Percentiles rank a stretch among this genome's conserved stretches.
Evolutionary conservation across 2,797 vertebrate species (phyloP).

Genomic region (Leptoclinus maculatus): DNA sequence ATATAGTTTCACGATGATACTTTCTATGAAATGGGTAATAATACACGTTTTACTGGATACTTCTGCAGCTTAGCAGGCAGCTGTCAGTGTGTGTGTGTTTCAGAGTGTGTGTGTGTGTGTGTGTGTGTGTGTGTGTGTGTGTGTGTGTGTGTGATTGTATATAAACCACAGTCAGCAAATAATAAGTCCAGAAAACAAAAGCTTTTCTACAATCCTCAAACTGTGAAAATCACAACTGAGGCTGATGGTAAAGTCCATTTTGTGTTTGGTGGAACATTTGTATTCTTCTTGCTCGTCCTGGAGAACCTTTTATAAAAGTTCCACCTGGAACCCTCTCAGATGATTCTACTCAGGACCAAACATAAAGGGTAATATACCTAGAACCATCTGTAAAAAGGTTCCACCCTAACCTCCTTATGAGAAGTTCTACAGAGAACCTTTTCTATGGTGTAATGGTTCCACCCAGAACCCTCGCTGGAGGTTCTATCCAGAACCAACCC

Average conservation of each 20-base stretch:
- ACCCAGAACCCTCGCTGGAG: too few relatives aligned
- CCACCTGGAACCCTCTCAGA: too few relatives aligned
- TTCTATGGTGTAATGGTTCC: too few relatives aligned
- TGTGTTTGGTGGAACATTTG: not conserved
- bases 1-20: not conserved
- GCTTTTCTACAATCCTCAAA: constrained; percentile 22
- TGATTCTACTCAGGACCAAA: not conserved
- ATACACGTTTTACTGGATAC: not conserved
- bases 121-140: constrained; percentile 18
- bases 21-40: constrained; percentile 14
- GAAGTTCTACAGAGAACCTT: too few relatives aligned
- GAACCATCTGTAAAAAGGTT: too few relatives aligned
- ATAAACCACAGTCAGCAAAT: constrained; percentile 9
- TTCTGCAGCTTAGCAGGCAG: constrained; percentile 27
- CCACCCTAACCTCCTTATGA: too few relatives aligned
- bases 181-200: constrained; percentile 21
- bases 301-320: not conserved
- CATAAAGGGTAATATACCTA: too few relatives aligned
- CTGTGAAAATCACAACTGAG: constrained; percentile 15
- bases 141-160: constrained; percentile 22
- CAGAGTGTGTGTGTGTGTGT: constrained; percentile 15
- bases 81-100: constrained; percentile 30
- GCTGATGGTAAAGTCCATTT: not conserved
- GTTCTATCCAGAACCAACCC: too few relatives aligned
- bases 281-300: not conserved